Conservation (phyloP, 1,140 invertebrate genomes). For the Anastatus disparis region DNA sequence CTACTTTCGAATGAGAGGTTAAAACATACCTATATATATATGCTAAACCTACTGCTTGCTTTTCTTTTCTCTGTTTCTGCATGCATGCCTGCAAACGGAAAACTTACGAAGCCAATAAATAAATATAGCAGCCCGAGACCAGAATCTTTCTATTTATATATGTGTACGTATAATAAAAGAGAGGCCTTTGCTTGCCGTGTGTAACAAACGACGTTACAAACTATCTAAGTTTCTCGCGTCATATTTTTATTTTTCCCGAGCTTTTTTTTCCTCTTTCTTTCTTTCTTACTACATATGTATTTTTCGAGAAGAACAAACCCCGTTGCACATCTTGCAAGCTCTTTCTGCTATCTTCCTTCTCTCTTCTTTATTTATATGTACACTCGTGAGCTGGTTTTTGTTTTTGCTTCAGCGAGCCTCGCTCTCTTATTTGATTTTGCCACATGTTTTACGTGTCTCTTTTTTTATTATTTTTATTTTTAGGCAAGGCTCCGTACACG, state of each 20-base stretch:
- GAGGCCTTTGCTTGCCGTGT: too few species aligned
- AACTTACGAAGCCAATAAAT: conserved; percentile 20
- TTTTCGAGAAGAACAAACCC: too few species aligned
- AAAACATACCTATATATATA: neutral
- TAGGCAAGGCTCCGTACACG: too few species aligned
- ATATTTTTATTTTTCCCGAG: neutral
- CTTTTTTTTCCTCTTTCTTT: conserved; percentile 11
- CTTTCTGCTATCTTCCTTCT: neutral
- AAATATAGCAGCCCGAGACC: neutral
- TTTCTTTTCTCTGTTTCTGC: too few species aligned
- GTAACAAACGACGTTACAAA: conserved; percentile 21
- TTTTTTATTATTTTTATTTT: too few species aligned
- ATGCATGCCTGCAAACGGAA: neutral
- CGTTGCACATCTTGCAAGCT: neutral
- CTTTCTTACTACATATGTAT: neutral
- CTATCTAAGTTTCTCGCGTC: conserved; percentile 21
- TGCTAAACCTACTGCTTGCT: too few species aligned
- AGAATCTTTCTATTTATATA: too few species aligned
- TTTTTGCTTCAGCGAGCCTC: neutral
- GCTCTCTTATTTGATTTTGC: conserved; percentile 16
- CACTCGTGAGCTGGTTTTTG: conserved; percentile 1
- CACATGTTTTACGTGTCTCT: neutral
- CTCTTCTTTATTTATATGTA: neutral
- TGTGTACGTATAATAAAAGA: too few species aligned
- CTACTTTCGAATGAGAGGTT: neutral